phyloP scores from a whole-genome alignment of 2,797 vertebrate genomes.

The Mastacembelus armatus region DNA sequence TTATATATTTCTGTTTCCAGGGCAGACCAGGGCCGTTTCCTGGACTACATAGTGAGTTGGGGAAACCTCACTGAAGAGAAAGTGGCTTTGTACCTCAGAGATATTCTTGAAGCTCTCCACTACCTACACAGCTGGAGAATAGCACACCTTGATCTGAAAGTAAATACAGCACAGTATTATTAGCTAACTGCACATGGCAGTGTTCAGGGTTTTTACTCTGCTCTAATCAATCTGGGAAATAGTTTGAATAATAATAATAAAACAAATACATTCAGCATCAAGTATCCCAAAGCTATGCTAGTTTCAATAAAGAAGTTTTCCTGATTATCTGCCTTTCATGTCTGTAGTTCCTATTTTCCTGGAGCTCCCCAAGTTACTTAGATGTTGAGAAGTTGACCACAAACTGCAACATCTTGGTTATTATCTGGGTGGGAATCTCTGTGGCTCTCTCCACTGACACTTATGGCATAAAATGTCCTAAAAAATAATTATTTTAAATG shows the following conservation, averaged over 20 bases:
- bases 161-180: constrained; percentile 67
- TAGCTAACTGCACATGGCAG: neutral
- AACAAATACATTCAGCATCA: neutral
- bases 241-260: too few species aligned
- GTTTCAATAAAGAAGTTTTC: neutral
- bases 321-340: neutral
- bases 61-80: constrained; percentile 95
- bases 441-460: too few species aligned
- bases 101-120: constrained; percentile 92
- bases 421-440: neutral
- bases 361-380: too few species aligned
- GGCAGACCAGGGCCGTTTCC: constrained; percentile 92
- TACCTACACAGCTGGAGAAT: constrained; percentile 96
- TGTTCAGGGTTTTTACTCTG: too few species aligned
- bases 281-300: neutral
- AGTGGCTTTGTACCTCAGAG: constrained; percentile 91
- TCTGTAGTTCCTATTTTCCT: too few species aligned
- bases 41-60: constrained; percentile 93
- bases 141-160: constrained; percentile 95
- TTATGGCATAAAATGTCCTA: too few species aligned
- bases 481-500: neutral
- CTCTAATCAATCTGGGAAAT: neutral
- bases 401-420: neutral
- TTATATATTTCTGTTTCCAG: constrained; percentile 66
- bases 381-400: neutral